Evolutionary conservation across 2,113 vertebrate genomes (phyloP), one percentile per base, ranked within the genome.

Genomic region (Ptilonorhynchus violaceus): DNA sequence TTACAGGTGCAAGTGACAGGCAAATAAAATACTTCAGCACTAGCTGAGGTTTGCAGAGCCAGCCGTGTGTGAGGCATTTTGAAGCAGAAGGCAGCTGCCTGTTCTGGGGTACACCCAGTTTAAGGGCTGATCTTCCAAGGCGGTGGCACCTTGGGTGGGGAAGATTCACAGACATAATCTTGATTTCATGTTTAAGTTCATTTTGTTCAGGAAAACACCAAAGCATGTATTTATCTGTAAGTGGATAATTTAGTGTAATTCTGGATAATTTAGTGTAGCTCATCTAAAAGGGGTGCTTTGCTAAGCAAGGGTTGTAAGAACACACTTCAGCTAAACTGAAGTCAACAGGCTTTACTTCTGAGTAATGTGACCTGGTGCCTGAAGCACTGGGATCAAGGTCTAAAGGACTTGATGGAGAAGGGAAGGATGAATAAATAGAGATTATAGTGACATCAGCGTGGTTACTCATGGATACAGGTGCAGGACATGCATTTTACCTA

Each of bases 201-300:
- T 56, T 44, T 63, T 67, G 37, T 42, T 93, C 55, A 89, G 59
- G 67, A 93, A 88, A 92, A 66, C 62, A 83, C 21, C 17, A 41
- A 92, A 88, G 55, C 55, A 80, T 37, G 6, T 55, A 37, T 76
- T 92, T 90, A 93, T 47, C 63, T 52, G 5, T 79, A 79, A 90
- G 82, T 85, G 78, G 33, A 79, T 77, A 87, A 87, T 66, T 75
- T 72, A 70, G 49, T 37, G 46, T 73, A 42, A 88, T 82, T 85
- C 79, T 85, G 63, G 24, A 69, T 76, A 85, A 87, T 64, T 78
- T 52, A 74, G 37, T 49, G 49, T 62, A 42, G 68, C 76, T 83
- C 30, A 42, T 67, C 10, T n/a, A 28, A 80, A 74, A 94, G 62
- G 28, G 21, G 52, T 67, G 21, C 47, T 94, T 91, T 4, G 8